A percentile compares a stretch with the other conserved stretches of the same genome.
Evolutionary conservation across 2,113 vertebrate genomes (phyloP).

Genomic region (Solea solea): DNA sequence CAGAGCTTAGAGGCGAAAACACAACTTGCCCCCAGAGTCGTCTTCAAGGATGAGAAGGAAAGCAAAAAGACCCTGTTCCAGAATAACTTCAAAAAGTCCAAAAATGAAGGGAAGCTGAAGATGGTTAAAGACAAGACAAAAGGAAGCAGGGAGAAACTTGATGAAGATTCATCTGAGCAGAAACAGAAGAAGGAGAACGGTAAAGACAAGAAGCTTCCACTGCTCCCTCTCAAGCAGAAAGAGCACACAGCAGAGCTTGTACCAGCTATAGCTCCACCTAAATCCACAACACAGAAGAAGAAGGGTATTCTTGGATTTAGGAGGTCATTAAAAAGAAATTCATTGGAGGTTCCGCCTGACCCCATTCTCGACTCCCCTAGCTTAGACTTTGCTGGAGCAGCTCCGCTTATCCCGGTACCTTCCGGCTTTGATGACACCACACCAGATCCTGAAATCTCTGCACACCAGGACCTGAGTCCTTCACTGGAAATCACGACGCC

Average conservation of each 20-base stretch:
- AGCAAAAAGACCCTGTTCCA: constrained; percentile 51
- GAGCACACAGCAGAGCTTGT: constrained; percentile 42
- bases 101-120: constrained; percentile 47
- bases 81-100: constrained; percentile 44
- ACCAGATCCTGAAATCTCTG: background rate
- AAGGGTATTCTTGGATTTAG: constrained; percentile 54
- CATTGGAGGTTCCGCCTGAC: background rate
- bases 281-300: constrained; percentile 49
- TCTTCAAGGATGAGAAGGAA: constrained; percentile 77
- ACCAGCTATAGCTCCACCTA: constrained; percentile 42
- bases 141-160: constrained; percentile 34
- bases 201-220: constrained; percentile 51
- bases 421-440: background rate
- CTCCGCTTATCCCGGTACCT: constrained; percentile 44
- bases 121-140: constrained; percentile 57
- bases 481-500: constrained; percentile 10
- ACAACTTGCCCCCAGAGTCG: constrained; percentile 57
- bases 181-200: constrained; percentile 67
- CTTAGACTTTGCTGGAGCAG: constrained; percentile 5
- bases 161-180: background rate
- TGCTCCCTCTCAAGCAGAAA: constrained; percentile 14
- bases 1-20: constrained; percentile 53
- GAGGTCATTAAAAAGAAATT: constrained; percentile 34
- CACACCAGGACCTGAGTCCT: constrained; percentile 3
- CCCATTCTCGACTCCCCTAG: constrained; percentile 47